Conservation (phyloP, 2,888 invertebrate species). For the Tenthredo amoena region DNA sequence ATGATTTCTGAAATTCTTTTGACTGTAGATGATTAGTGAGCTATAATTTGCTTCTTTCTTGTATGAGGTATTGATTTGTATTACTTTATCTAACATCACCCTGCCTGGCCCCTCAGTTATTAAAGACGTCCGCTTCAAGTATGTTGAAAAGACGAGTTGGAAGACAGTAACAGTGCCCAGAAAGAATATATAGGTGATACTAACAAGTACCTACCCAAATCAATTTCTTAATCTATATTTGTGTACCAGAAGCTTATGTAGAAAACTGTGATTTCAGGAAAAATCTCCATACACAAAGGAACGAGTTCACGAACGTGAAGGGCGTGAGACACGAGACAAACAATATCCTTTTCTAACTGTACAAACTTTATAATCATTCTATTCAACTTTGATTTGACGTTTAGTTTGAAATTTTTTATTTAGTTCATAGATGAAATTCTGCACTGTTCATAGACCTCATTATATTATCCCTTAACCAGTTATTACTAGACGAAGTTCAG, state of each 20-base stretch:
- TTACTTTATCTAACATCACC: conserved; percentile 40
- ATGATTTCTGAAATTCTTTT: not conserved
- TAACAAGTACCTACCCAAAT: conserved; percentile 68
- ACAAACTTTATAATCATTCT: not conserved
- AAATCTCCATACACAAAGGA: conserved; percentile 87
- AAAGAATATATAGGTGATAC: conserved; percentile 71
- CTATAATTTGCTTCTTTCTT: conserved; percentile 13
- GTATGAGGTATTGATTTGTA: not conserved
- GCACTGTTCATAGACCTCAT: conserved; percentile 10
- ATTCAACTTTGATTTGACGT: not conserved
- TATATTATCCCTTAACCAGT: conserved; percentile 69
- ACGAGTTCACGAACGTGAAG: conserved; percentile 88
- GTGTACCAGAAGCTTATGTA: not conserved
- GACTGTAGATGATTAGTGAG: not conserved
- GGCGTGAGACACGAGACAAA: conserved; percentile 87
- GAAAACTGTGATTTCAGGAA: conserved; percentile 82
- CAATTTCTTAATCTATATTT: conserved; percentile 6
- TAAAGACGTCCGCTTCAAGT: conserved; percentile 72
- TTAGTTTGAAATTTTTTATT: not conserved
- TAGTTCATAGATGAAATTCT: conserved; percentile 36
- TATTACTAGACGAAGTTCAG: conserved; percentile 75
- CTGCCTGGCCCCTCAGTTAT: conserved; percentile 65
- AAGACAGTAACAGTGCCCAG: conserved; percentile 69
- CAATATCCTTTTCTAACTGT: conserved; percentile 87
- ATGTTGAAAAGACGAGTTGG: conserved; percentile 73